Evolutionary conservation across 2,888 invertebrate genomes (phyloP), one percentile per base, ranked within the genome.

Genomic region (Geotrupes spiniger): DNA sequence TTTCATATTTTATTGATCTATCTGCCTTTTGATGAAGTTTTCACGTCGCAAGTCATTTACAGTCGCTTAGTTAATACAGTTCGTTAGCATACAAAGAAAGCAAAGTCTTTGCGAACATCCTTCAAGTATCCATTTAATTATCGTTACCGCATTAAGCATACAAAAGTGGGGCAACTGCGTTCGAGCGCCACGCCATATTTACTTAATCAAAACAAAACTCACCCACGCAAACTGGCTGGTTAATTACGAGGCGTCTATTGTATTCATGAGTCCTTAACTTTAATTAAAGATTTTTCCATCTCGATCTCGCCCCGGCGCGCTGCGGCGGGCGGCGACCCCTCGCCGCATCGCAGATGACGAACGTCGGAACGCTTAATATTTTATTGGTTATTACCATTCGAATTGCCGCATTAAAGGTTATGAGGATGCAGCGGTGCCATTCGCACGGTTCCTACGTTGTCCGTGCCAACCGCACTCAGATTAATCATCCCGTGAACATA

Each of bases 401-500:
- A 54, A 59, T 57, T 57, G 61, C 55, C 52, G 59, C 52, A 59
- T 61, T 61, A 58, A 56, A 21, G 49, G 41, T 43, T 45, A 29
- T 51, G 43, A 52, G 37, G 49, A 48, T 44, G 43, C 51, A 46
- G 41, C 49, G 48, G 33, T 47, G 46, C 27, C 14, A 33, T 33
- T 33, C 33, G 11, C 33, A 10, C 15, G 38, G 38, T 46, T 36
- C 42, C 56, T 54, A 56, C 59, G 56, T 56, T 56, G 60, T 59
- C 58, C 44, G 52, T 53, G 57, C 56, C 56, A 58, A 62, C 65
- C 62, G 56, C 63, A 63, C 63, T 63, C 64, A 65, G 62, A 68
- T 68, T 66, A 68, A 66, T 68, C 68, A 68, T 65, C 60, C 62
- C 59, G 57, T 60, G 56, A 64, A 64, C 65, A 66, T 69, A 66